Evolutionary conservation across 2,888 invertebrate genomes (phyloP), one percentile per base, ranked within the genome.

Genomic region (Keiferia lycopersicella): DNA sequence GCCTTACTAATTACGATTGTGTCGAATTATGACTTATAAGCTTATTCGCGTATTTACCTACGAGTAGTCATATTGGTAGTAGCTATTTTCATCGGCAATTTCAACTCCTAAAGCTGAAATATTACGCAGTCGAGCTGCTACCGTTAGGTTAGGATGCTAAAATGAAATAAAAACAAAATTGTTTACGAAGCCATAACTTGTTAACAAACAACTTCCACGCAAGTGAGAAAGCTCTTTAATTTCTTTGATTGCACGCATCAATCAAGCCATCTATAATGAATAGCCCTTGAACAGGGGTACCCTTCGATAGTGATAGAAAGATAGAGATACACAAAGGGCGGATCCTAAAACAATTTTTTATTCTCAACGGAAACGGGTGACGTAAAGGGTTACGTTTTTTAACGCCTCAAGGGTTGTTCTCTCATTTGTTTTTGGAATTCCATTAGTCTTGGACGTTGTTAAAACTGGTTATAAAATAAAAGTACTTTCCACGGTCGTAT

Each of bases 261-360:
- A 86, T 88, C 88, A 87, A 81, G 74, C 65, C 64, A 71, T 72
- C 75, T 81, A 75, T 88, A 86, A 88, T 87, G 81, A 87, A 85
- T 85, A 26, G 77, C 73, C 74, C 76, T 83, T 76, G 75, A 74
- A 80, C 77, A 82, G 83, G 84, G 86, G 84, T 81, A 80, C 80
- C 80, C 84, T 82, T 82, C 76, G 77, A 82, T 81, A 79, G 81
- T 76, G 78, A 75, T 72, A 74, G 72, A 73, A 68, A 73, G 84
- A 83, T 85, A 81, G 78, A 76, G 76, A 80, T 81, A 81, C 81
- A 82, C 79, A 81, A 80, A 78, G 75, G 77, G 74, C 56, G 72
- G 73, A 70, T 76, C 79, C 30, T 14, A 39, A 30, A 48, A 48
- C 45, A 56, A 56, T 63, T 57, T 63, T 57, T 63, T 63, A 57